Conservation (phyloP, 2,888 invertebrate species). For the Hirtodrosophila histrioides region DNA sequence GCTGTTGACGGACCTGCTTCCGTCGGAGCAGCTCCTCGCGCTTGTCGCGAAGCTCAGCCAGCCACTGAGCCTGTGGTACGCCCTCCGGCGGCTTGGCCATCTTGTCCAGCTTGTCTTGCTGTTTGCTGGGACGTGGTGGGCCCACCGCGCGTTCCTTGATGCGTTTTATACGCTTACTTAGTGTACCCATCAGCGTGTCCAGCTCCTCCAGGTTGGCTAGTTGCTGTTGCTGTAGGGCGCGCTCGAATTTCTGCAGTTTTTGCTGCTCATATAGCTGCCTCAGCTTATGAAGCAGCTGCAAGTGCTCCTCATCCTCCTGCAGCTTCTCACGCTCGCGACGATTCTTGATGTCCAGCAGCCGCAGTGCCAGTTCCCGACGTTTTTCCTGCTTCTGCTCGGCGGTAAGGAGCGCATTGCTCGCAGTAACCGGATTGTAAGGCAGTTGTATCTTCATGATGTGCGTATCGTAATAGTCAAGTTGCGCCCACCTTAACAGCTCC, state of each 20-base stretch:
- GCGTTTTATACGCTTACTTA: conserved; percentile 86
- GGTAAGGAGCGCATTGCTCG: conserved; percentile 84
- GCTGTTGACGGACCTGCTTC: conserved; percentile 90
- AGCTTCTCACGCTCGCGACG: conserved; percentile 94
- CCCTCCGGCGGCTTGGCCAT: conserved; percentile 82
- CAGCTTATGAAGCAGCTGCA: conserved; percentile 90
- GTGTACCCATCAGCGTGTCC: conserved; percentile 85
- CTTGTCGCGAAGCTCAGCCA: conserved; percentile 76
- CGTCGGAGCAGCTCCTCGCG: conserved; percentile 87
- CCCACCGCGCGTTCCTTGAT: conserved; percentile 85
- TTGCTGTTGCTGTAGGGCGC: conserved; percentile 90
- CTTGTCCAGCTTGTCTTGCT: conserved; percentile 67
- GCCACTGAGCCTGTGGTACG: conserved; percentile 79
- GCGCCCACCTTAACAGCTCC: conserved; percentile 92
- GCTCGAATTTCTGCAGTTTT: conserved; percentile 89
- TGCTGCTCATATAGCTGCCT: conserved; percentile 91
- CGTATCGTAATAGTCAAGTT: conserved; percentile 91
- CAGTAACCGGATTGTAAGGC: conserved; percentile 87
- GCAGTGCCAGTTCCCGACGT: conserved; percentile 92
- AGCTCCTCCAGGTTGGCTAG: conserved; percentile 91
- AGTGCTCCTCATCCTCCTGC: conserved; percentile 94
- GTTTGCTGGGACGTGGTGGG: conserved; percentile 58
- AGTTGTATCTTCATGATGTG: conserved; percentile 94
- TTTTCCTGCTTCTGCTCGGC: conserved; percentile 94
- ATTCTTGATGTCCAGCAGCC: conserved; percentile 95